Evolutionary conservation across 2,113 vertebrate genomes (phyloP).

Genomic region (Columbina picui): DNA sequence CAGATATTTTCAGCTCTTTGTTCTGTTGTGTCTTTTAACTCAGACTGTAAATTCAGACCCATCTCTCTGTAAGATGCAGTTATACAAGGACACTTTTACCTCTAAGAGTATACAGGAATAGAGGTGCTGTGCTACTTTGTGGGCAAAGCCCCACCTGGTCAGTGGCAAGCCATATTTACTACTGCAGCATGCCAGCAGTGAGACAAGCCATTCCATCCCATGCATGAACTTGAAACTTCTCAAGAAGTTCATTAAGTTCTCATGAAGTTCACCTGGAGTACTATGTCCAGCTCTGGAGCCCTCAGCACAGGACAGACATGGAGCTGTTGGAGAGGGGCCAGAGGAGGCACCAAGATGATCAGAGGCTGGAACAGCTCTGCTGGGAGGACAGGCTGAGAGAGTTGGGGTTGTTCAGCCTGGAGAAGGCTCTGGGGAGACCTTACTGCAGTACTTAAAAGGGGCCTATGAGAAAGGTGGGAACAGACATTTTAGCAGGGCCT

Average conservation of each 20-base stretch:
- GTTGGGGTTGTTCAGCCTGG: no score
- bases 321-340: no score
- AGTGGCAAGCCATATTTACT: not conserved
- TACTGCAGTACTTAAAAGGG: no score
- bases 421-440: no score
- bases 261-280: no score
- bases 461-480: no score
- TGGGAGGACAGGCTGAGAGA: no score
- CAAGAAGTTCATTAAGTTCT: not conserved
- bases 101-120: not conserved
- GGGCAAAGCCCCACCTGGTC: not conserved
- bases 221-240: not conserved
- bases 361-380: no score
- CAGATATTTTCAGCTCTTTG: not conserved
- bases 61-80: not conserved
- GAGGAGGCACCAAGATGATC: no score
- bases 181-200: not conserved
- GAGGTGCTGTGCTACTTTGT: not conserved
- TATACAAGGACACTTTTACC: not conserved
- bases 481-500: no score
- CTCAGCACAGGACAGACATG: no score
- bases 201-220: not conserved
- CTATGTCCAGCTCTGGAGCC: no score
- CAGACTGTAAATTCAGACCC: not conserved
- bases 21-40: not conserved